Conservation (phyloP, 37 sponge, comb jelly and placozoan genomes). For the Halichondria panicea region DNA sequence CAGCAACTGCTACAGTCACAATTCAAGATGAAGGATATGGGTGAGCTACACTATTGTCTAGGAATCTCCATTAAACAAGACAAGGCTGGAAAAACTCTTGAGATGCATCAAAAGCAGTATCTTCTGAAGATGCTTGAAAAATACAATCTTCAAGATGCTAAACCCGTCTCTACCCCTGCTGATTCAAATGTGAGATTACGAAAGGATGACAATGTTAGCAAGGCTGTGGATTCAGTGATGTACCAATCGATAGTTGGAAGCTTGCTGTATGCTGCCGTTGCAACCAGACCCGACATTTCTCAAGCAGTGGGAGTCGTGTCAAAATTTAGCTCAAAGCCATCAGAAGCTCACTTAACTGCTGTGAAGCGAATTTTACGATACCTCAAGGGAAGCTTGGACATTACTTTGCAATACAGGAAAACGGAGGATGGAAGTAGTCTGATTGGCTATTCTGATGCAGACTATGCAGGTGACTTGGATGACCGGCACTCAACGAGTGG, state of each 20-base stretch:
- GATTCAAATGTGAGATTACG: constrained; percentile 11
- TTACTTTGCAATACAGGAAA: constrained; percentile 21
- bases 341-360: constrained; percentile 45
- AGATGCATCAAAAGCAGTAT: constrained; percentile 53
- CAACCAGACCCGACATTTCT: constrained; percentile 47
- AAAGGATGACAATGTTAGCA: constrained; percentile 54
- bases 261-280: constrained; percentile 37
- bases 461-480: constrained; percentile 52
- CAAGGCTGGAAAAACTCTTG: constrained; percentile 3
- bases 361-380: constrained; percentile 49
- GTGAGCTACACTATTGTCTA: constrained; percentile 48
- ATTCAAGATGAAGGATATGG: constrained; percentile 67
- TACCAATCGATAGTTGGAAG: constrained; percentile 71
- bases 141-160: constrained; percentile 30
- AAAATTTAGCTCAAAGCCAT: constrained; percentile 28
- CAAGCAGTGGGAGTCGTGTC: constrained; percentile 52
- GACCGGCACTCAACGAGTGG: constrained; percentile 57
- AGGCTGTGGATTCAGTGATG: constrained; percentile 18
- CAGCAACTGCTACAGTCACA: constrained; percentile 16
- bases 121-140: constrained; percentile 30
- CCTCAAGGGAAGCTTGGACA: constrained; percentile 39
- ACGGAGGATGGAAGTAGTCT: constrained; percentile 6
- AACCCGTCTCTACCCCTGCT: constrained; percentile 35
- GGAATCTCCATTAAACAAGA: constrained; percentile 36
- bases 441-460: constrained; percentile 57